Base-by-base conservation (phyloP, 2,888 invertebrate species). In the Idaea dimidiata region DNA sequence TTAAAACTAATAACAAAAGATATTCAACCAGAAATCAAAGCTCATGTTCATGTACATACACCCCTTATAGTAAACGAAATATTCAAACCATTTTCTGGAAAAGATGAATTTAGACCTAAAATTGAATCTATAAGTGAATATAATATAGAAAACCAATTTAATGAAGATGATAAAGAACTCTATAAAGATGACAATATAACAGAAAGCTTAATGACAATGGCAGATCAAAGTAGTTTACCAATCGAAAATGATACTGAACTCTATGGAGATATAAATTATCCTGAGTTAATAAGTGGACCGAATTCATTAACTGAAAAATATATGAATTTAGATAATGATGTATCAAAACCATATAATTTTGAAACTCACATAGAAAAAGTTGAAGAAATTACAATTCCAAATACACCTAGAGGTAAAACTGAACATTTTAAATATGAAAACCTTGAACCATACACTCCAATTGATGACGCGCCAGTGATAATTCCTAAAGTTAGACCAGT, bases 41-140 rank as follows among this genome's bases (percentile, higher is more conserved):
- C 43, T 43, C 64, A 62, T 16, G 32, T 62, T 7, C 63, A 63
- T 33, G 60, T 73, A 10, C 71, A 76, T 32, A 81, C 74, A 61
- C 86, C 87, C 0, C 78, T 78, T 66, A 83, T 87, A 54, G 80
- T 86, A 0, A 76, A 86, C 31, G 83, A 83, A 72, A 60, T 84
- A 18, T 67, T 82, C 6, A 84, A 86, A 71, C 68, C 72, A 10
- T 70, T 69, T 10, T 43, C 7, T 10, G 43, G 3, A 10, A 43
- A 43, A 43, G 8, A 43, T 10, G 43, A 43, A 14, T 14, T 14
- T 4, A 43, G 14, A 14, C 8, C 6, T 3, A 43, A 43, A 14
- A 43, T 43, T 43, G 43, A 43, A 43, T 1, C 43, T 7, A 8
- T 43, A 8, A 43, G 10, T 43, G 43, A 43, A 43, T 43, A 7